Evolutionary conservation across 2,888 invertebrate genomes (phyloP), one percentile per base, ranked within the genome.

Genomic region (Galerucella calmariensis): DNA sequence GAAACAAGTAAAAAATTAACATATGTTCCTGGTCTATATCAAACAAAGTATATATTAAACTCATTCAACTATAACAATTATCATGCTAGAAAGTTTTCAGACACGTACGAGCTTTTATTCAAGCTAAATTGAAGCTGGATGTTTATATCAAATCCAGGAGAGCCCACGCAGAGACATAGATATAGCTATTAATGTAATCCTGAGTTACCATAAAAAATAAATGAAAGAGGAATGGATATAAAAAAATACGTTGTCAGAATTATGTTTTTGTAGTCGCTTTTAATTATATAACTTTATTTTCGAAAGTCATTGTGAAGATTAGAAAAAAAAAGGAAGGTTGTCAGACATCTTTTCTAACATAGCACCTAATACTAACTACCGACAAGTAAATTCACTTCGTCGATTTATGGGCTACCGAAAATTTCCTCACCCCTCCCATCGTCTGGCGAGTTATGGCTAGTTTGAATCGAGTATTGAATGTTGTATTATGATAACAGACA

Each of bases 1-100:
- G 90, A 61, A 89, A 90, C 70, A 75, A 77, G 68, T 67, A 66
- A 58, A 65, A 63, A 59, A 16, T 48, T 14, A 67, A 27, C 16
- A 41, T 35, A 35, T 35, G 35, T 0, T 6, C 35, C 35, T 35
- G 35, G 35, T 35, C 4, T 35, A 48, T 12, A 1, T 48, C 3
- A 48, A 14, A 11, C 14, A 48, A 48, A 11, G 14, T 48, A 14
- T 48, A 48, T 48, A 6, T 48, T 35, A 6, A 35, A 35, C 35
- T 35, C 35, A 27, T 35, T 35, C 35, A 35, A 35, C 35, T 35
- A 5, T 46, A 63, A 63, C 16, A 44, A 65, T 65, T 46, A 44
- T 44, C 8, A 12, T 46, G 46, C 16, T 2, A 27, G 46, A 48
- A 44, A 24, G 10, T 65, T 44, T 46, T n/a, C 44, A 63, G 10